Evolutionary conservation across 2,113 vertebrate species (phyloP), one percentile per base, ranked within the genome.

Genomic region (Hypocryptadius cinnamomeus): DNA sequence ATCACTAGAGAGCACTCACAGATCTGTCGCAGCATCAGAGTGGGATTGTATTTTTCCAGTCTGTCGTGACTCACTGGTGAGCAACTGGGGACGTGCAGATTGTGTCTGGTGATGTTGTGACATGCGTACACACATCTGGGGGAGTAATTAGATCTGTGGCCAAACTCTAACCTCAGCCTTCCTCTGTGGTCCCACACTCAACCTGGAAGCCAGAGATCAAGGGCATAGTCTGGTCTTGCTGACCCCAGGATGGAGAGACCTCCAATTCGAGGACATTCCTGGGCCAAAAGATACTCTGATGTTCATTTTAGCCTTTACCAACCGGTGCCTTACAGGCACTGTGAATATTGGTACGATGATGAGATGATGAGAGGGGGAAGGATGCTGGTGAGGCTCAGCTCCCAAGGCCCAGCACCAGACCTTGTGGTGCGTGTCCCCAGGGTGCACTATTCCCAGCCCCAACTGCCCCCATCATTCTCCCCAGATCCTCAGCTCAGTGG

Each of bases 31-130:
- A 76, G 64, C 61, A 83, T 65, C 71, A 73, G n/a, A 82, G 59
- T 27, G 37, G 51, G 44, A 33, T 12, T 71, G 82, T 87, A 24
- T 79, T 89, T 94, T 97, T 85, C 91, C 92, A 81, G 76, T 89
- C 76, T 85, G 50, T 73, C 5, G 18, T 97, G 96, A 97, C 84
- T 97, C 96, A 96, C 60, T 56, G 56, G 59, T 94, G 94, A 96
- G 81, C 86, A 85, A 95, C n/a, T 64, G 59, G 69, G 69, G 74
- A 90, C 9, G 2, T 93, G 83, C 17, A 9, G 82, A 85, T 35
- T 57, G 45, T 79, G 73, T 88, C 79, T 15, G 47, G 85, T 79
- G 64, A 78, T 42, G 77, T 18, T 30, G 33, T 48, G 35, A 76
- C 68, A 15, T 24, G 71, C 3, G 0, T 74, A 92, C 25, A 28